Percentiles rank a stretch among this genome's conserved stretches.
Conservation (phyloP, 2,888 invertebrate genomes). For the Leptinotarsa rubiginosa region DNA sequence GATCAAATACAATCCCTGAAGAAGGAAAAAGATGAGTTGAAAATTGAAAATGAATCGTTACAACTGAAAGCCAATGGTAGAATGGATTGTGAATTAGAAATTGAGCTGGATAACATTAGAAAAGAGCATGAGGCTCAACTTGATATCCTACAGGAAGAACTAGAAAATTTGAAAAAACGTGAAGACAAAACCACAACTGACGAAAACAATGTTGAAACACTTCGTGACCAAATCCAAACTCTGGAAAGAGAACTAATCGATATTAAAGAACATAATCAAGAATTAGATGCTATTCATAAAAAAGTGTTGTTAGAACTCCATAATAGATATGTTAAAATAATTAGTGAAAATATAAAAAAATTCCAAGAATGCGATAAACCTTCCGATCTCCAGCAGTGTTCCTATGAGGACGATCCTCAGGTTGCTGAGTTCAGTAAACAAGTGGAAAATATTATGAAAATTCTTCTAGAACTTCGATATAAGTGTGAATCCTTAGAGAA, state of each 20-base stretch:
- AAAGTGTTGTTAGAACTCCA: slow-evolving; percentile 46
- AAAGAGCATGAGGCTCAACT: slow-evolving; percentile 38
- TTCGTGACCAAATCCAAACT: slow-evolving; percentile 11
- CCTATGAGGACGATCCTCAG: slow-evolving; percentile 51
- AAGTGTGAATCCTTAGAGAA: slow-evolving; percentile 72
- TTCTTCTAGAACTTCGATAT: slow-evolving; percentile 71
- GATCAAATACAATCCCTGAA: slow-evolving; percentile 35
- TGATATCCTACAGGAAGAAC: slow-evolving; percentile 49
- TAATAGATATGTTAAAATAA: slow-evolving; percentile 55
- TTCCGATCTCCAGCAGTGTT: slow-evolving; percentile 41
- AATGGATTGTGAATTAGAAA: slow-evolving; percentile 38
- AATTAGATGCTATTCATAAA: slow-evolving; percentile 37
- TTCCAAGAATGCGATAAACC: slow-evolving; percentile 51
- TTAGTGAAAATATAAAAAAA: slow-evolving; percentile 54
- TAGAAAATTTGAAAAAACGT: slow-evolving; percentile 49
- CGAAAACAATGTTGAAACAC: slow-evolving; percentile 18
- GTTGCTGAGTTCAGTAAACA: slow-evolving; percentile 61
- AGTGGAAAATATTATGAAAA: slow-evolving; percentile 70
- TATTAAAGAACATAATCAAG: slow-evolving; percentile 29
- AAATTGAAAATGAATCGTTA: slow-evolving; percentile 54
- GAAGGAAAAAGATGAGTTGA: slow-evolving; percentile 48
- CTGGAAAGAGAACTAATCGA: slow-evolving; percentile 32
- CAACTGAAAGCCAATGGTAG: slow-evolving; percentile 26
- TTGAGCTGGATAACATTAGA: slow-evolving; percentile 35
- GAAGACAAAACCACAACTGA: slow-evolving; percentile 40